Base-by-base conservation (phyloP, 1,140 invertebrate species). In the Formica exsecta region DNA sequence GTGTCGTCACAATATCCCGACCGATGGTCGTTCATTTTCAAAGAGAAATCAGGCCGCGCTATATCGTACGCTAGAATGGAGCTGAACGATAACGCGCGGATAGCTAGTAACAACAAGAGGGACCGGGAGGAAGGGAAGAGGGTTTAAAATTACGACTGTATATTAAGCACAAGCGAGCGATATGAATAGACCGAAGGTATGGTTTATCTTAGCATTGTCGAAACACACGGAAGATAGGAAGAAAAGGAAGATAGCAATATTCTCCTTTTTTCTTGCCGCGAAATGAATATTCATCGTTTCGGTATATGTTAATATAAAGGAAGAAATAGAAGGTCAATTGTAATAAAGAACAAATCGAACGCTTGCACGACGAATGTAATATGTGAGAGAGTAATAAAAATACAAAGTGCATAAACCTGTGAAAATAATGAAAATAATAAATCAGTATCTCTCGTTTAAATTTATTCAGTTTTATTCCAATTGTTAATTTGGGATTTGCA, bases 51-150 rank as follows among this genome's bases (percentile, higher is more conserved):
- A 81, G 66, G 54, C 51, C 44, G 16, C 65, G 25, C 38, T 71
- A 81, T 71, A 81, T 80, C 44, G 51, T 57, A 80, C 66, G 51
- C 48, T 59, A 71, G 66, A 81, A 38, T 81, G 79, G 66, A 73
- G 66, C 25, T 13, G 79, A 66, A 81, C 79, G 79, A 81, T 81
- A 81, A 81, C 79, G 25, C 38, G 66, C 66, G 79, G 66, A 57
- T 71, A 71, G 36, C 66, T 54, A 71, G 66, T 73, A 71, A 25
- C 22, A 59, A 71, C 54, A 59, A 73, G 38, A 65, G 85, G 44
- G 51, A 59, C 59, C 11, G 19, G n/a, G 6, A 38, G 48, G 32
- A 32, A 38, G 36, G 6, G 41, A 32, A 7, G n/a, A 41, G n/a
- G 64, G 36, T 36, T 57, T 81, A 65, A 22, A 81, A 73, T 81